Conservation (phyloP, 2,113 vertebrate species). For the Gorilla gorilla region DNA sequence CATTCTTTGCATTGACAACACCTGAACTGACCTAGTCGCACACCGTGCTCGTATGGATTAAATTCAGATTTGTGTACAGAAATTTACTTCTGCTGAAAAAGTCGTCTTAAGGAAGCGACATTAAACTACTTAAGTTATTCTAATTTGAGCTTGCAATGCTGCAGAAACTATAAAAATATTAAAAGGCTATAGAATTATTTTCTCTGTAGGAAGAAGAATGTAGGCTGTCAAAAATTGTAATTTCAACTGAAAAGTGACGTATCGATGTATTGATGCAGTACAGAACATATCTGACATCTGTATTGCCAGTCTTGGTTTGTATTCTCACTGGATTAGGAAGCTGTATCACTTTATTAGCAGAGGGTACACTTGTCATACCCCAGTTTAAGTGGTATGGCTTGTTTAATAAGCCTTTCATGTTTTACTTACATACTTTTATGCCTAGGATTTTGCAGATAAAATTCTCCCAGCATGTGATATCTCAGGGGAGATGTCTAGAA, state of each 20-base stretch:
- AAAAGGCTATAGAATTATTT: conserved; percentile 21
- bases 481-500: conserved; percentile 42
- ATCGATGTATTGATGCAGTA: not conserved
- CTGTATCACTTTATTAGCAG: conserved; percentile 45
- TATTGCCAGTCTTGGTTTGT: not conserved
- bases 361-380: conserved; percentile 38
- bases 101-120: not conserved
- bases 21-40: not conserved
- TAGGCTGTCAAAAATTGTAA: conserved; percentile 63
- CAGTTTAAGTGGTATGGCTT: conserved; percentile 60
- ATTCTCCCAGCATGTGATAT: conserved; percentile 60
- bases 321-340: conserved; percentile 54
- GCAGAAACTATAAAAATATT: not conserved
- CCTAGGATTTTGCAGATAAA: conserved; percentile 64
- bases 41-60: not conserved
- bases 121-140: not conserved
- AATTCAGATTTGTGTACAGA: not conserved
- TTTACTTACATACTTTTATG: conserved; percentile 70
- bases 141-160: not conserved
- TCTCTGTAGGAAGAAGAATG: conserved; percentile 22
- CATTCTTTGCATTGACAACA: not conserved
- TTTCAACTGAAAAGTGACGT: conserved; percentile 60
- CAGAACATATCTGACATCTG: conserved; percentile 6
- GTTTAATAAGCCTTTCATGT: conserved; percentile 72
- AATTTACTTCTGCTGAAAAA: not conserved